Evolutionary conservation across 2,888 invertebrate genomes (phyloP).

Genomic region (Athetis lepigone): DNA sequence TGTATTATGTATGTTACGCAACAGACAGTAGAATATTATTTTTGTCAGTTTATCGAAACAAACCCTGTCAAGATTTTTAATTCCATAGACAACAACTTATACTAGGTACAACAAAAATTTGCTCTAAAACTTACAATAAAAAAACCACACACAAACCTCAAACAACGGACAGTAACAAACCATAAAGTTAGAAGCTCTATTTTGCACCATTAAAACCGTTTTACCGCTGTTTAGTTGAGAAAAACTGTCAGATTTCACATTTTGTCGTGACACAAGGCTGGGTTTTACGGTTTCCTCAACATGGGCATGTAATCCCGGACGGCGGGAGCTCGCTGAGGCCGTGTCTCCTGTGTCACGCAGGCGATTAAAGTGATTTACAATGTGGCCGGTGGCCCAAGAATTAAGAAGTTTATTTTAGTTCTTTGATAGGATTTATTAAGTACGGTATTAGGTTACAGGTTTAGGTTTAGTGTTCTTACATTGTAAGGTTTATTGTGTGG

Average conservation of each 20-base stretch:
- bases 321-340: conserved; percentile 60
- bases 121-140: neutral
- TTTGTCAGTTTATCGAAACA: no score
- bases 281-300: conserved; percentile 63
- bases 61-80: no score
- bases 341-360: conserved; percentile 63
- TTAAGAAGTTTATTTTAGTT: conserved; percentile 62
- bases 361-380: conserved; percentile 74
- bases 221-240: conserved; percentile 48
- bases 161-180: conserved; percentile 9
- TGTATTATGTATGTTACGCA: no score
- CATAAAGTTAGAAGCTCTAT: conserved; percentile 20
- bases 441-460: conserved; percentile 26
- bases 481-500: conserved; percentile 7
- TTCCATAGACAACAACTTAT: no score
- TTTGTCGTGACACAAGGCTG: conserved; percentile 57
- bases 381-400: conserved; percentile 63
- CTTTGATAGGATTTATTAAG: conserved; percentile 54
- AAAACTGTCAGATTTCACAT: conserved; percentile 62
- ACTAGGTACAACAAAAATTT: neutral
- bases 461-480: conserved; percentile 32
- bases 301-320: conserved; percentile 59
- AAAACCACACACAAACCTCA: neutral
- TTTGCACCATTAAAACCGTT: conserved; percentile 38
- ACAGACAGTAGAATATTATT: no score